Base-by-base conservation (phyloP, 2,888 invertebrate genomes). In the Clitarchus hookeri region DNA sequence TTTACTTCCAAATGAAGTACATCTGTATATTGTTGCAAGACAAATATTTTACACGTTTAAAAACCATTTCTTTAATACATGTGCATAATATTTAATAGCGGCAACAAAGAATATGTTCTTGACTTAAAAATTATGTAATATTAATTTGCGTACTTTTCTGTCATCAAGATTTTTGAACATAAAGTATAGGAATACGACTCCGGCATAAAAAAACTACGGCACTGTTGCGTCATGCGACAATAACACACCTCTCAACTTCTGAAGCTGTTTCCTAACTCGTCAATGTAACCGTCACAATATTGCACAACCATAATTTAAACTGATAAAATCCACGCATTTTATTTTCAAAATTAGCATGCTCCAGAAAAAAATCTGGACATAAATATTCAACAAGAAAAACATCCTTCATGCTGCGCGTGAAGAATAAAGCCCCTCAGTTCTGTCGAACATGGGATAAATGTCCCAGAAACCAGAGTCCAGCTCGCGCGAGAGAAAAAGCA, bases 271-370 rank as follows among this genome's bases (percentile, higher is more conserved):
- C 65, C 65, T 65, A 23, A 16, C 16, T 65, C 65, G 1, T 65
- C 65, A 11, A 65, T 1, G 16, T n/a, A 65, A 65, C 65, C 23
- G 16, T 65, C 19, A 16, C 65, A 23, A 65, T 65, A 65, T 65
- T 65, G n/a, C 65, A 65, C 65, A 65, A 65, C 65, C 65, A n/a
- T 65, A 16, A 65, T 65, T 65, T 65, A 65, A 65, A 65, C 65
- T 8, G 23, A n/a, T 23, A 65, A 23, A 19, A 65, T 3, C 36
- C 36, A 65, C 65, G 16, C 65, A 65, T 65, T 65, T 48, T 65
- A 16, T 9, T 65, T 65, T 65, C n/a, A 23, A 65, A 19, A 65
- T 65, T 65, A 65, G n/a, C 23, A 23, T 65, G 1, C 16, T 48
- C 65, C 65, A 65, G 12, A 48, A 8, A 48, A 48, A 11, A 16